These are phyloP conservation scores for Plodia interpunctella DNA, from an alignment of 1,140 invertebrate genomes.

Conservation along the genomic window DNA sequence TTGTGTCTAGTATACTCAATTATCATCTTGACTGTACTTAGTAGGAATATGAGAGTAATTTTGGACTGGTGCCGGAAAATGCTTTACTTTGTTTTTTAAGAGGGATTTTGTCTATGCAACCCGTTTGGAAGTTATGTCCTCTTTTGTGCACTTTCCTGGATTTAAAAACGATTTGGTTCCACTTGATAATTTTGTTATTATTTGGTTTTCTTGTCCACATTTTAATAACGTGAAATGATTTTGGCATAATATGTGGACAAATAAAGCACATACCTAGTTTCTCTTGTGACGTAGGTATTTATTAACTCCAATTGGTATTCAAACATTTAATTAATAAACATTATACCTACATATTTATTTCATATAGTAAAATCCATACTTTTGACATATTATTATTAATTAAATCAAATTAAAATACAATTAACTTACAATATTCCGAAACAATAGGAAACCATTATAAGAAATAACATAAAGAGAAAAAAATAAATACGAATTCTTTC, in stretches of 20 bases:
- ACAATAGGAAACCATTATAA: not conserved
- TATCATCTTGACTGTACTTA: not conserved
- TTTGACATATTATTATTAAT: too few relatives aligned
- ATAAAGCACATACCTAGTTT: too few relatives aligned
- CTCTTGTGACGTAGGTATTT: too few relatives aligned
- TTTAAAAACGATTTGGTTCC: conserved; percentile 1
- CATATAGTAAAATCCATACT: too few relatives aligned
- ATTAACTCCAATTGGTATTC: too few relatives aligned
- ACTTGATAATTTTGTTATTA: not conserved
- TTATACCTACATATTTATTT: too few relatives aligned
- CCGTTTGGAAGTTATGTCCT: not conserved
- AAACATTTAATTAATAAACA: too few relatives aligned
- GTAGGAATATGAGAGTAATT: not conserved
- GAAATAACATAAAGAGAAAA: not conserved
- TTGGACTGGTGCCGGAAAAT: not conserved
- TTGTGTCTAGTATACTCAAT: too few relatives aligned
- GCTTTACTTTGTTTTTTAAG: not conserved
- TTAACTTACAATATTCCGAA: too few relatives aligned
- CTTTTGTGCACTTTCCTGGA: not conserved
- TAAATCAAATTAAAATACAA: too few relatives aligned
- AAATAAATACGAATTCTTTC: too few relatives aligned
- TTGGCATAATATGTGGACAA: too few relatives aligned
- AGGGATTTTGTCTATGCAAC: conserved; percentile 1
- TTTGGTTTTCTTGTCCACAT: not conserved
- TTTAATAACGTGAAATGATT: not conserved